Conservation (phyloP, 2,113 vertebrate species). For the Azemiops feae region DNA sequence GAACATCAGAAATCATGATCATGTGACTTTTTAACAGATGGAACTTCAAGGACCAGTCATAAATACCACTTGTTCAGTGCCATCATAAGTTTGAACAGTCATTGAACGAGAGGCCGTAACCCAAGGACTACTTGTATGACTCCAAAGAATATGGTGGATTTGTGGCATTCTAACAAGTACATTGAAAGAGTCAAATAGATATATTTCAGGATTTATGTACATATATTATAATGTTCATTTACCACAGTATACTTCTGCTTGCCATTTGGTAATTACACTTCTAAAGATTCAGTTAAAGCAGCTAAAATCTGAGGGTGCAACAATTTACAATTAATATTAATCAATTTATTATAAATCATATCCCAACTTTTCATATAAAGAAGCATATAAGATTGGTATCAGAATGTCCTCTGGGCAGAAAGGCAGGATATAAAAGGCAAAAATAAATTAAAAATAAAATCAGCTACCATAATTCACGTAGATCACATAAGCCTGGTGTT, state of each 20-base stretch:
- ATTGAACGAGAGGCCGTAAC: not conserved
- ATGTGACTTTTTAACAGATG: not conserved
- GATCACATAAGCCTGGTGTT: not conserved
- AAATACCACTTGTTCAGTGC: not conserved
- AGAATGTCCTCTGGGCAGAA: not conserved
- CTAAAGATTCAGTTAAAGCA: not conserved
- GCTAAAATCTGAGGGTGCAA: not conserved
- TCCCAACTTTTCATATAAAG: not conserved
- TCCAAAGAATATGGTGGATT: not conserved
- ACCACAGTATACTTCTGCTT: not conserved
- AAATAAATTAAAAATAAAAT: not conserved
- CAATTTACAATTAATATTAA: not conserved
- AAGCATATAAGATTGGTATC: not conserved
- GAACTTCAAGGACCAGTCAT: not conserved
- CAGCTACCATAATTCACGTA: not conserved
- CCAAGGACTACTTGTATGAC: not conserved
- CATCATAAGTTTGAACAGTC: not conserved
- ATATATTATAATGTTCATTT: not conserved
- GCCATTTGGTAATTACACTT: not conserved
- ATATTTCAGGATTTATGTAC: not conserved
- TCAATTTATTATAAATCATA: not conserved
- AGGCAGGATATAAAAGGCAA: not conserved
- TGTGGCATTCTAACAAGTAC: not conserved
- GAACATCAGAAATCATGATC: not conserved
- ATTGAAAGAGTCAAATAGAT: not conserved